phyloP scores from a whole-genome alignment of 2,888 invertebrate genomes.

The Scaptomyza flava region DNA sequence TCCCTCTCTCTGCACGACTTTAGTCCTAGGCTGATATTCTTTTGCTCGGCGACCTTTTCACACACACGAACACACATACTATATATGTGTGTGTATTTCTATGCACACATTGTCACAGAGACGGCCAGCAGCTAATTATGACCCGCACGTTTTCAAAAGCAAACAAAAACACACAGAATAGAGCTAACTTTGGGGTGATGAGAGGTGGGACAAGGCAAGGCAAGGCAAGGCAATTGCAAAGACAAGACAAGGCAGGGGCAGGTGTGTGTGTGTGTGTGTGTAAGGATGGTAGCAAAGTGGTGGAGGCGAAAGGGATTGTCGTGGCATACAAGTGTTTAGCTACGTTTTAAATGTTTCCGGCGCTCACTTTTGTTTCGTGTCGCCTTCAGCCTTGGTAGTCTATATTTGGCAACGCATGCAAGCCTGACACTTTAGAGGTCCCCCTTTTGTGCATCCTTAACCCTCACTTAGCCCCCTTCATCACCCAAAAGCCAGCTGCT shows the following conservation, averaged over 20 bases:
- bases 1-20: conserved; percentile 22
- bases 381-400: conserved; percentile 77
- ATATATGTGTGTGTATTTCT: conserved; percentile 21
- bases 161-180: conserved; percentile 44
- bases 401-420: conserved; percentile 79
- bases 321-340: conserved; percentile 75
- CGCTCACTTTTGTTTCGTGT: conserved; percentile 76
- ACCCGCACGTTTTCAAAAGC: conserved; percentile 82
- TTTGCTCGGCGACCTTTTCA: conserved; percentile 73
- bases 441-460: background rate
- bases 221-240: background rate
- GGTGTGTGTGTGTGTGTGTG: background rate
- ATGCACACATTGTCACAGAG: conserved; percentile 52
- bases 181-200: background rate
- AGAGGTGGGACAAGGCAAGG: conserved; percentile 10
- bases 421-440: conserved; percentile 50
- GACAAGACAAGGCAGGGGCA: background rate
- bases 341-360: conserved; percentile 77
- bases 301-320: background rate
- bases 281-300: background rate
- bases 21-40: conserved; percentile 50
- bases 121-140: conserved; percentile 82
- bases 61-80: conserved; percentile 26
- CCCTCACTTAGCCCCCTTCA: background rate
- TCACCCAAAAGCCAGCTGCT: conserved; percentile 24